phyloP scores from a whole-genome alignment of 2,113 vertebrate genomes.

The Pterocles gutturalis region DNA sequence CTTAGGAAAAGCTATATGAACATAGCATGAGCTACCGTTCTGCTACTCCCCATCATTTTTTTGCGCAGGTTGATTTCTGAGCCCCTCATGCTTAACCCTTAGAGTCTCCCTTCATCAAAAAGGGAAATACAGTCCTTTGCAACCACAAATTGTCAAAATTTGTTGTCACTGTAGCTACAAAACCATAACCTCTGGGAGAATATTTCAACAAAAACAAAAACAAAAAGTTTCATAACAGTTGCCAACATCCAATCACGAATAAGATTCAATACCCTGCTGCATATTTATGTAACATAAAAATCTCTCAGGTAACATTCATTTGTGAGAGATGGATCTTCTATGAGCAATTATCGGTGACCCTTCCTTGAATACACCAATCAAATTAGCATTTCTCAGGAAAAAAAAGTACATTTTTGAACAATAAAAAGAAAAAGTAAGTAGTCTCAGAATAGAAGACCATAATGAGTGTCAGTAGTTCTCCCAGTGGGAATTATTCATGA shows the following conservation, averaged over 20 bases:
- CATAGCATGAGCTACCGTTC: neutral
- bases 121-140: neutral
- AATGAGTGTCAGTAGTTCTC: slow-evolving; percentile 22
- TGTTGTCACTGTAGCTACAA: neutral
- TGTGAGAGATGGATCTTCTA: neutral
- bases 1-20: neutral
- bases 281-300: neutral
- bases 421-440: neutral
- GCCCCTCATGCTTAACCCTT: neutral
- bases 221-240: neutral
- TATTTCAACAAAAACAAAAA: neutral
- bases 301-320: neutral
- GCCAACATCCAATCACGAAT: neutral
- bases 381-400: slow-evolving; percentile 18
- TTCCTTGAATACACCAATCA: slow-evolving; percentile 14
- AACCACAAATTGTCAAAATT: slow-evolving; percentile 17
- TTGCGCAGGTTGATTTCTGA: neutral
- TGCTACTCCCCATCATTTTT: neutral
- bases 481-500: slow-evolving; percentile 40
- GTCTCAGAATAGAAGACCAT: slow-evolving; percentile 27
- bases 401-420: neutral
- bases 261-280: neutral
- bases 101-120: neutral
- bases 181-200: neutral
- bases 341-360: neutral